Evolutionary conservation across 2,797 vertebrate species (phyloP).

Genomic region (Euphonia xanthogaster): DNA sequence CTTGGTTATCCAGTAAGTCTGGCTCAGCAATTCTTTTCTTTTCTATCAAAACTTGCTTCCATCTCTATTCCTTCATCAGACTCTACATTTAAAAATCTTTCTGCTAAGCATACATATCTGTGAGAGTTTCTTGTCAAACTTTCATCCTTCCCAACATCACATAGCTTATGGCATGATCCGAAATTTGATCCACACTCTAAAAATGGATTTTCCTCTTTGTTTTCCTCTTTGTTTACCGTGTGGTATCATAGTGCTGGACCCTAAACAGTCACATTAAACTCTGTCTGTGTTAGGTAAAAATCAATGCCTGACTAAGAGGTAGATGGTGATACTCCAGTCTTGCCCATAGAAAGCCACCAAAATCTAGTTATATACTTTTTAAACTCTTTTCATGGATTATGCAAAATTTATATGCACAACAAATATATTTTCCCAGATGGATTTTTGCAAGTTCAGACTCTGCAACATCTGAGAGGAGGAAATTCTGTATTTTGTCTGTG

Average conservation of each 20-base stretch:
- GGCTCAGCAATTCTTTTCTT: too few relatives aligned
- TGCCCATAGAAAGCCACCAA: not conserved
- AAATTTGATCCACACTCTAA: not conserved
- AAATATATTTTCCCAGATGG: not conserved
- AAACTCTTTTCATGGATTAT: not conserved
- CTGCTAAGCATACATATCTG: too few relatives aligned
- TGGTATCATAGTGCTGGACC: not conserved
- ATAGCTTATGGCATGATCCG: not conserved
- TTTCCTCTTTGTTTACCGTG: not conserved
- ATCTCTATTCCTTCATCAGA: too few relatives aligned
- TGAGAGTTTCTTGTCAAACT: too few relatives aligned
- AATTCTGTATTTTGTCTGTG: not conserved
- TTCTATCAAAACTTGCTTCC: too few relatives aligned
- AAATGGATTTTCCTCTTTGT: not conserved
- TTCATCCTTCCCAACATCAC: too few relatives aligned
- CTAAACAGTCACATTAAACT: not conserved
- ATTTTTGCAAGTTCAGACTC: not conserved
- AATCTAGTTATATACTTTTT: not conserved
- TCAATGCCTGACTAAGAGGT: not conserved
- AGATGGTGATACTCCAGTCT: not conserved
- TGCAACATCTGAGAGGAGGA: not conserved
- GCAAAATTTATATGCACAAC: not conserved
- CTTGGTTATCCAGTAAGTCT: too few relatives aligned
- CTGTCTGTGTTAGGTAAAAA: not conserved
- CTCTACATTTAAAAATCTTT: too few relatives aligned